Percentiles rank a stretch among this genome's conserved stretches.
Conservation (phyloP, 1,140 invertebrate genomes). For the Drosophila tropicalis region DNA sequence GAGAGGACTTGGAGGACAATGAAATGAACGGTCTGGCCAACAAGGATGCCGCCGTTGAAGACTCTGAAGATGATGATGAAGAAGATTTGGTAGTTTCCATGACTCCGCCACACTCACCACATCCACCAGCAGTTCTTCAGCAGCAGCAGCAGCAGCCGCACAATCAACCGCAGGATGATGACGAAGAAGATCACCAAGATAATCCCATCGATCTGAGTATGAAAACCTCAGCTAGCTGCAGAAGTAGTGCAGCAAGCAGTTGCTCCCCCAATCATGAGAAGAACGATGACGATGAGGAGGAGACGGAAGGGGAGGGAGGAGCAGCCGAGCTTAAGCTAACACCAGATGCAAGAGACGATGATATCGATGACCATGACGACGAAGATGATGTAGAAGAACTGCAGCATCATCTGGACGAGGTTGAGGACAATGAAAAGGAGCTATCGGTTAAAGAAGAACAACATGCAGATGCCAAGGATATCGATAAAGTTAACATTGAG, state of each 20-base stretch:
- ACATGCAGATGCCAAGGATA: constrained; percentile 34
- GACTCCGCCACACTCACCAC: constrained; percentile 80
- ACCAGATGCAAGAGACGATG: constrained; percentile 79
- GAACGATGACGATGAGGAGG: background rate
- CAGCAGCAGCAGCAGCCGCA: background rate
- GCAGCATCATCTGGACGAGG: constrained; percentile 28
- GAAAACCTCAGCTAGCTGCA: constrained; percentile 85
- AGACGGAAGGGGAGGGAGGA: constrained; percentile 58
- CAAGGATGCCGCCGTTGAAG: constrained; percentile 17
- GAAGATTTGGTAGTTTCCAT: constrained; percentile 82
- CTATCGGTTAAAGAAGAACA: constrained; percentile 25
- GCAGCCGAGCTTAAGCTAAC: constrained; percentile 23
- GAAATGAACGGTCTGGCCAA: constrained; percentile 25
- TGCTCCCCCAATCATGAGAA: constrained; percentile 50
- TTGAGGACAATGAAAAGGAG: constrained; percentile 19
- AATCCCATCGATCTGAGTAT: constrained; percentile 92
- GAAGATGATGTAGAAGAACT: constrained; percentile 60
- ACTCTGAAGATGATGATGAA: constrained; percentile 46
- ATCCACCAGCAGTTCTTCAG: constrained; percentile 25
- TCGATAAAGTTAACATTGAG: constrained; percentile 64
- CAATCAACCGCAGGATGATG: constrained; percentile 11
- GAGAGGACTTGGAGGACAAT: constrained; percentile 50
- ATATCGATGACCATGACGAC: constrained; percentile 41
- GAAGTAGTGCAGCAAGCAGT: constrained; percentile 61
- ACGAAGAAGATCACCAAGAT: constrained; percentile 84